These are phyloP conservation scores for Eriosoma lanigerum DNA, from an alignment of 1,140 invertebrate species.

Conservation along the genomic window DNA sequence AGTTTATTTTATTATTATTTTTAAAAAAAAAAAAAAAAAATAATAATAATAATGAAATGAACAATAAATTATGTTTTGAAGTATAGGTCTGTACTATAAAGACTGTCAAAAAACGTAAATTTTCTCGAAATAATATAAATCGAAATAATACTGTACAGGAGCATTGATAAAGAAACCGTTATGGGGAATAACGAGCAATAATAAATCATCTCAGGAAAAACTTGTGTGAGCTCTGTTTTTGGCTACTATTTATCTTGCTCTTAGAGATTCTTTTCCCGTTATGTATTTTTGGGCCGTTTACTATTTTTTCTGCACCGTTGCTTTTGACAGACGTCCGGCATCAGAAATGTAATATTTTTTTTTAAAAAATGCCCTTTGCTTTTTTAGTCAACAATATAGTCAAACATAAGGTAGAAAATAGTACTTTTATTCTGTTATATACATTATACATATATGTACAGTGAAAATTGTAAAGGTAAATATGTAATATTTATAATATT, in stretches of 20 bases:
- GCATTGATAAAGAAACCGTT: slow-evolving; percentile 48
- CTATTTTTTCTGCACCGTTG: slow-evolving; percentile 44
- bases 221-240: slow-evolving; percentile 42
- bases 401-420: not conserved
- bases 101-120: slow-evolving; percentile 24
- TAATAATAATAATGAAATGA: slow-evolving; percentile 4
- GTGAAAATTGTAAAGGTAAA: not conserved
- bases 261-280: slow-evolving; percentile 28
- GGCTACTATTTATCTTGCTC: slow-evolving; percentile 49
- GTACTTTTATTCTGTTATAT: not conserved
- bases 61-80: slow-evolving; percentile 42
- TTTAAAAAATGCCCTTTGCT: not conserved
- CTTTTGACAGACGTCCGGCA: slow-evolving; percentile 35
- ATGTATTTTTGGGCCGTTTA: slow-evolving; percentile 44
- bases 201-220: slow-evolving; percentile 42
- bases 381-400: not conserved
- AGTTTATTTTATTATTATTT: not conserved
- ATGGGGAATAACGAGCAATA: slow-evolving; percentile 36
- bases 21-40: not conserved
- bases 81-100: slow-evolving; percentile 29
- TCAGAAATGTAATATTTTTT: slow-evolving; percentile 15
- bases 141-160: slow-evolving; percentile 33
- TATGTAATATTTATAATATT: not conserved
- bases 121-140: slow-evolving; percentile 45
- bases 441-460: too few relatives aligned